Base-by-base conservation (phyloP, 2,888 invertebrate genomes). In the Shargacucullia verbasci region DNA sequence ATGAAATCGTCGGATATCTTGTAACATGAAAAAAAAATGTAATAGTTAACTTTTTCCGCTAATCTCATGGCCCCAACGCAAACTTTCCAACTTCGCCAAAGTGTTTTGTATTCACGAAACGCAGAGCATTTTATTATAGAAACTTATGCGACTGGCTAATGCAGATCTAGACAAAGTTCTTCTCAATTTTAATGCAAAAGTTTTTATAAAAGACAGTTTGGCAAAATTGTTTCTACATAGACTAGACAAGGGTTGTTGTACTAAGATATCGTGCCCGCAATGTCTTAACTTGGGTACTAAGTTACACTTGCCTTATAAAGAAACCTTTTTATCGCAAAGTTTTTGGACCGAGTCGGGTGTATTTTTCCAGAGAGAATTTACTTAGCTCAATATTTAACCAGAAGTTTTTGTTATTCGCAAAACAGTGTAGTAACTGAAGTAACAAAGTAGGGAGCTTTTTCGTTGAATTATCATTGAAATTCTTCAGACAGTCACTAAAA, bases 31-130 rank as follows among this genome's bases (percentile, higher is more conserved):
- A 20, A 20, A 20, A 20, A 3, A 4, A 2, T 20, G 20, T 4
- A 20, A 20, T n/a, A n/a, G n/a, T n/a, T n/a, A n/a, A n/a, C n/a
- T 4, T 20, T 20, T 3, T 13, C 39, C 44, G 20, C 12, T 0
- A 3, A 12, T 34, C 8, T 45, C n/a, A 3, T 34, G 10, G 33
- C 52, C 27, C 6, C 13, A 39, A 2, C 15, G 0, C 5, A 44
- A 70, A 48, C 45, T 58, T 62, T 34, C 27, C 8, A 50, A 70
- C 49, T 60, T 59, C 1, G 11, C 13, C 15, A 49, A 53, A 68
- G 55, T 59, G 41, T 58, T 73, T 69, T 57, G 56, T 76, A 69
- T 73, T 73, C 76, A 59, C 48, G 58, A 73, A 69, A 61, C 56
- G 67, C 45, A 31, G 15, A 57, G 47, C 35, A 46, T 70, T 66